A percentile compares a stretch with the other conserved stretches of the same genome.
phyloP scores from a whole-genome alignment of 2,797 vertebrate species.

The Mus spretus region DNA sequence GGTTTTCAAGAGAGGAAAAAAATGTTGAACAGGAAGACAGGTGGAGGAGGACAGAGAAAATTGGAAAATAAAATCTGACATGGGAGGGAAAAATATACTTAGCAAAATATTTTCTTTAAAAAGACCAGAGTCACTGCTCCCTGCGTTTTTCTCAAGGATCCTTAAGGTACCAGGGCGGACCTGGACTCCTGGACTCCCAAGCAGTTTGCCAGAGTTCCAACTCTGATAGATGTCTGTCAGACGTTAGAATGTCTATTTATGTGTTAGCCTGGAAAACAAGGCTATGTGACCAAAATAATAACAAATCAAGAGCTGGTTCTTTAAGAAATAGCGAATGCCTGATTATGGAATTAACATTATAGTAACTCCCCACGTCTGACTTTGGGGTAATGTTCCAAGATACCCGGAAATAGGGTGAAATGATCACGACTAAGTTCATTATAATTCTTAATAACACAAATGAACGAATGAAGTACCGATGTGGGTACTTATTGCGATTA shows the following conservation, averaged over 20 bases:
- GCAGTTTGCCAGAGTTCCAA: not conserved
- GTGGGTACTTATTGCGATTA: conserved; percentile 34
- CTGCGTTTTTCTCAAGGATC: not conserved
- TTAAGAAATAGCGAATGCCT: conserved; percentile 56
- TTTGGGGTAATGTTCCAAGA: conserved; percentile 2
- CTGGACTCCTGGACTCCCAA: not conserved
- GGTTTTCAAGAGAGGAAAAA: conserved; percentile 9
- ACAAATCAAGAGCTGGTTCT: not conserved
- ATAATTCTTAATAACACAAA: conserved; percentile 52
- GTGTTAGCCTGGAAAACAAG: conserved; percentile 25
- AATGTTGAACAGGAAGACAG: not conserved
- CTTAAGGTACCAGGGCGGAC: not conserved
- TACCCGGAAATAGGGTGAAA: conserved; percentile 21
- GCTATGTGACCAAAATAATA: not conserved
- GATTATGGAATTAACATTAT: not conserved
- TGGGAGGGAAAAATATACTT: not conserved
- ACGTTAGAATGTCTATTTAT: not conserved
- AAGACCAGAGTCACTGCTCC: not conserved
- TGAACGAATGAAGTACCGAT: not conserved
- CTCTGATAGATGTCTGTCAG: not conserved
- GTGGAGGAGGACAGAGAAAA: conserved; percentile 27
- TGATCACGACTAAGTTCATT: conserved; percentile 2
- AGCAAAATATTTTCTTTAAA: conserved; percentile 35
- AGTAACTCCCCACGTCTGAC: conserved; percentile 38
- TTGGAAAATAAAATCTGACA: not conserved